Evolutionary conservation across 2,113 vertebrate species (phyloP), one percentile per base, ranked within the genome.

Genomic region (Syngnathus typhle): DNA sequence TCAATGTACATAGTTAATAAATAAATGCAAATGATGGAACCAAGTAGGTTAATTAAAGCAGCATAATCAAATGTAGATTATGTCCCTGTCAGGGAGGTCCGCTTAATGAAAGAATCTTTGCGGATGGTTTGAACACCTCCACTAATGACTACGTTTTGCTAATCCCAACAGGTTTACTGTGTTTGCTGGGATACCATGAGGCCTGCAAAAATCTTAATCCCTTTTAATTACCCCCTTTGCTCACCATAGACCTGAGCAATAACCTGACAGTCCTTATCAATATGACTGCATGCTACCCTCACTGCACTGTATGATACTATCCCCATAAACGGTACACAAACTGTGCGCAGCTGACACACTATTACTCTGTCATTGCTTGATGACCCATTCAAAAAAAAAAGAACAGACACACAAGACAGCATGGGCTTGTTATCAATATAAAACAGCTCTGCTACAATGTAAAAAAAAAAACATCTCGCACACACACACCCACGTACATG

Each of bases 151-250:
- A 39, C 61, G 4, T 64, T 67, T 60, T 18, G 64, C 55, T 83
- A 84, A 83, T 87, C 83, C 77, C 82, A 79, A 55, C 71, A 82
- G 84, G 82, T 88, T 79, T 66, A 63, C 74, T 49, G 61, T 65
- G 70, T 68, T 80, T 78, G 56, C 64, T 11, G 64, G 18, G 73
- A 75, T 68, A 71, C 73, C 69, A 41, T 19, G n/a, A 70, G 56
- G 71, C 74, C 73, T 77, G 73, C 68, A 68, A 84, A 74, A 80
- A 78, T 75, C 68, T 77, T 81, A 82, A 85, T 84, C 84, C 79
- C 70, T 62, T 75, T 78, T 87, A 88, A 88, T 86, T 84, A 87
- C 77, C 77, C 70, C 69, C 74, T 63, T 73, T 47, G 66, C 71
- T 75, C 59, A 74, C 65, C 77, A 49, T 68, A 81, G 77, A 75